Conservation (phyloP, 2,888 invertebrate species). For the Sturmia bella region DNA sequence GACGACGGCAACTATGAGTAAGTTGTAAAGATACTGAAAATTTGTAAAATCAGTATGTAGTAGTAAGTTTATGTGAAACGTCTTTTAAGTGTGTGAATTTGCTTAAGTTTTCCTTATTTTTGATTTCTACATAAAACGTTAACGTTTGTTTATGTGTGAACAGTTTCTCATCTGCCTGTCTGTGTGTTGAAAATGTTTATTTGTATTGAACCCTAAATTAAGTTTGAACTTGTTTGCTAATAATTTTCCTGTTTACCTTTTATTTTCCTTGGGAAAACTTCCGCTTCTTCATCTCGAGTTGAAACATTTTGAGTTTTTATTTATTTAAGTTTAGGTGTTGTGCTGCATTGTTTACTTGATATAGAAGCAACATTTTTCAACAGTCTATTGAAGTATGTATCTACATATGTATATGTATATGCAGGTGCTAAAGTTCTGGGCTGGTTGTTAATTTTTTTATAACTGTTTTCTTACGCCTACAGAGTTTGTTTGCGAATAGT, state of each 20-base stretch:
- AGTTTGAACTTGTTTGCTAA: slow-evolving; percentile 78
- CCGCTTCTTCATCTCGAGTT: not conserved
- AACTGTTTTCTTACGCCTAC: slow-evolving; percentile 40
- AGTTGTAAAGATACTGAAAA: not conserved
- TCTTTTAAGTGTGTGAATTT: slow-evolving; percentile 6
- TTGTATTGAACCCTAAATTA: slow-evolving; percentile 81
- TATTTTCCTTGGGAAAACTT: slow-evolving; percentile 13
- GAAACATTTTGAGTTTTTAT: not conserved
- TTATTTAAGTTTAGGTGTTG: slow-evolving; percentile 40
- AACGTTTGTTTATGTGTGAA: not conserved
- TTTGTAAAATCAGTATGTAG: not conserved
- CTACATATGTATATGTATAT: slow-evolving; percentile 44
- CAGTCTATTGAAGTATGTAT: slow-evolving; percentile 72
- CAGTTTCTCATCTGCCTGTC: not conserved
- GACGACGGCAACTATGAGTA: not conserved
- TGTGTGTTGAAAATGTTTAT: slow-evolving; percentile 34
- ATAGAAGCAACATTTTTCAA: slow-evolving; percentile 79
- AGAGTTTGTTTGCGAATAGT: slow-evolving; percentile 71
- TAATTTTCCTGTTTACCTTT: slow-evolving; percentile 65
- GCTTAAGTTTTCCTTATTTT: slow-evolving; percentile 27
- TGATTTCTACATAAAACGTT: not conserved
- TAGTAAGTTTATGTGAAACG: not conserved
- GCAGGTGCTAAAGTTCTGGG: slow-evolving; percentile 75
- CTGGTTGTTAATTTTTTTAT: slow-evolving; percentile 68
- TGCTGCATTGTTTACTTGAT: slow-evolving; percentile 76